These are phyloP conservation scores for Ianthella basta DNA, from an alignment of 37 sponge, comb jelly and placozoan genomes.

Conservation along the genomic window DNA sequence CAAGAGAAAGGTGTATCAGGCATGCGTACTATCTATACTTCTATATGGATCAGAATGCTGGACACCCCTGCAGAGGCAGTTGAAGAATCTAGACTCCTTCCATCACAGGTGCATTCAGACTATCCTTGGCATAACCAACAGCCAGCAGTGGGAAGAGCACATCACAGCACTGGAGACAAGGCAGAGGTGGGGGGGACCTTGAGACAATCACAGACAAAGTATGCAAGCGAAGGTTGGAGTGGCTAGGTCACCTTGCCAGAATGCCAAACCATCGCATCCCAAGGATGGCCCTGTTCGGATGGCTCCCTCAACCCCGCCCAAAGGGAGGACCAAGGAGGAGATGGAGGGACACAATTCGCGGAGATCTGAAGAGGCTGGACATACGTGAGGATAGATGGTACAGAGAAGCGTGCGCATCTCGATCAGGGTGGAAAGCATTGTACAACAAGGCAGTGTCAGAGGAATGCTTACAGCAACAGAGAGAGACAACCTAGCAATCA, in stretches of 20 bases:
- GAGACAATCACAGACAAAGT: constrained; percentile 24
- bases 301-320: constrained; percentile 23
- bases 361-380: constrained; percentile 12
- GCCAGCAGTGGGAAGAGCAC: constrained; percentile 22
- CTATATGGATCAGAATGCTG: constrained; percentile 25
- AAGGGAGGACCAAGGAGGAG: constrained; percentile 14
- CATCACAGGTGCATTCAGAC: constrained; percentile 15
- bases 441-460: constrained; percentile 24
- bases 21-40: constrained; percentile 9
- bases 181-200: constrained; percentile 20
- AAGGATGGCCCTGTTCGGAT: constrained; percentile 18
- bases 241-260: constrained; percentile 30
- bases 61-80: constrained; percentile 12
- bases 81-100: constrained; percentile 13
- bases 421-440: neutral
- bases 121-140: constrained; percentile 25
- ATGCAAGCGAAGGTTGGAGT: constrained; percentile 8
- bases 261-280: constrained; percentile 29
- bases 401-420: neutral
- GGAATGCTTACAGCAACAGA: neutral
- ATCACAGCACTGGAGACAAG: constrained; percentile 28
- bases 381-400: constrained; percentile 17
- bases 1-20: constrained; percentile 21
- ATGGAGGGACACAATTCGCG: constrained; percentile 9
- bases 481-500: neutral